These are phyloP conservation scores for Haliclystus octoradiatus DNA, from an alignment of 30 jellyfish, hydroid and myxozoan genomes.

Conservation along the genomic window DNA sequence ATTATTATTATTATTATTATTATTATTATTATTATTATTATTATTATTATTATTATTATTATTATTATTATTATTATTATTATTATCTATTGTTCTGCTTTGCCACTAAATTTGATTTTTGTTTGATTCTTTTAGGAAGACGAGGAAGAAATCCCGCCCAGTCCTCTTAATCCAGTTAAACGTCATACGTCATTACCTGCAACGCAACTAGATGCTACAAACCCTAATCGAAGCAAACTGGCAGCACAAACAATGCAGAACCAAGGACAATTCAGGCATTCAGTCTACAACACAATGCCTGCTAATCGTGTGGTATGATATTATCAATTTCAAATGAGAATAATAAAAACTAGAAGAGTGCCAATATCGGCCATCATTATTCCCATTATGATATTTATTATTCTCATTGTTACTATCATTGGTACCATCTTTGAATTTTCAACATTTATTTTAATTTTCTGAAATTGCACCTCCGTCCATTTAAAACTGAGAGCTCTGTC, in stretches of 20 bases:
- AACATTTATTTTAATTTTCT: too few species aligned
- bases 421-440: too few species aligned
- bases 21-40: background rate
- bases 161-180: conserved; percentile 11
- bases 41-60: background rate
- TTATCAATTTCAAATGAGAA: background rate
- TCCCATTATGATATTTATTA: too few species aligned
- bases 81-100: background rate
- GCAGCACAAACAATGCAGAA: background rate
- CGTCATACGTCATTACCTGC: conserved; percentile 38
- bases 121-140: conserved; percentile 7
- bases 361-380: too few species aligned
- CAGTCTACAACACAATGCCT: conserved; percentile 52
- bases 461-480: too few species aligned
- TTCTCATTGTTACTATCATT: too few species aligned
- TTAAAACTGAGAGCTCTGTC: too few species aligned
- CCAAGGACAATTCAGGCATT: conserved; percentile 16
- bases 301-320: conserved; percentile 33
- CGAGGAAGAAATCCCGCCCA: background rate
- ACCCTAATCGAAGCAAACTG: too few species aligned
- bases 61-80: background rate
- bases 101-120: background rate
- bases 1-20: background rate
- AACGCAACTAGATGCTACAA: conserved; percentile 1
- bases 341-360: too few species aligned